These are phyloP conservation scores for Patiria pectinifera DNA, from an alignment of 53 echinoderm and acorn worm genomes.

Conservation along the genomic window DNA sequence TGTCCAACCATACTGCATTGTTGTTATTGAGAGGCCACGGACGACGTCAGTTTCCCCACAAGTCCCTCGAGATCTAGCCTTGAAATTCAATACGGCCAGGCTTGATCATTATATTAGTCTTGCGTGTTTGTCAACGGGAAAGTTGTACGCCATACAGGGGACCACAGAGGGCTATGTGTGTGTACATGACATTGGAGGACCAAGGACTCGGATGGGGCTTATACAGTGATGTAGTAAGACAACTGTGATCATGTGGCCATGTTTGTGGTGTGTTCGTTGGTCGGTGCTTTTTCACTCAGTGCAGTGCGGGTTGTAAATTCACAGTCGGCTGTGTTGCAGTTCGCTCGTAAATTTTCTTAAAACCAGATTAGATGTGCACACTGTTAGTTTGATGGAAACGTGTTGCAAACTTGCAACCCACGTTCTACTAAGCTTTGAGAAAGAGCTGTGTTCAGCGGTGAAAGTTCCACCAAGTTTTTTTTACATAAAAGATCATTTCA, in stretches of 20 bases:
- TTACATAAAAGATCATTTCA: too few relatives aligned
- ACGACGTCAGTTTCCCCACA: constrained; percentile 12
- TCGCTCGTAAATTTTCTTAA: background rate
- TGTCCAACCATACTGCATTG: background rate
- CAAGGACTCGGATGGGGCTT: background rate
- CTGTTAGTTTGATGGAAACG: background rate
- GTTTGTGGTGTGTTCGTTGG: background rate
- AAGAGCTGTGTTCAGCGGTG: too few relatives aligned
- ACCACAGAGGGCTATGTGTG: background rate
- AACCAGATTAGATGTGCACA: background rate
- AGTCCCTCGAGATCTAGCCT: constrained; percentile 7
- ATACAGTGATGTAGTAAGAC: background rate
- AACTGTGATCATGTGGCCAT: background rate
- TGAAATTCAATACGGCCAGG: constrained; percentile 31
- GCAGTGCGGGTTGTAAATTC: background rate
- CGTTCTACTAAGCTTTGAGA: too few relatives aligned
- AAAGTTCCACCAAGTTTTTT: too few relatives aligned
- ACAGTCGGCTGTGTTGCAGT: background rate
- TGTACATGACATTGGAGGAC: constrained; percentile 6
- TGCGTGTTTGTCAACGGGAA: constrained; percentile 34
- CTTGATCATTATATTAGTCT: constrained; percentile 29
- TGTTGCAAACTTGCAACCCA: background rate
- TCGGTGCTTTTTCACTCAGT: background rate
- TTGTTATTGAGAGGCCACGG: background rate
- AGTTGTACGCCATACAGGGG: too few relatives aligned